Evolutionary conservation across 2,113 vertebrate genomes (phyloP).

Genomic region (Pimephales promelas): DNA sequence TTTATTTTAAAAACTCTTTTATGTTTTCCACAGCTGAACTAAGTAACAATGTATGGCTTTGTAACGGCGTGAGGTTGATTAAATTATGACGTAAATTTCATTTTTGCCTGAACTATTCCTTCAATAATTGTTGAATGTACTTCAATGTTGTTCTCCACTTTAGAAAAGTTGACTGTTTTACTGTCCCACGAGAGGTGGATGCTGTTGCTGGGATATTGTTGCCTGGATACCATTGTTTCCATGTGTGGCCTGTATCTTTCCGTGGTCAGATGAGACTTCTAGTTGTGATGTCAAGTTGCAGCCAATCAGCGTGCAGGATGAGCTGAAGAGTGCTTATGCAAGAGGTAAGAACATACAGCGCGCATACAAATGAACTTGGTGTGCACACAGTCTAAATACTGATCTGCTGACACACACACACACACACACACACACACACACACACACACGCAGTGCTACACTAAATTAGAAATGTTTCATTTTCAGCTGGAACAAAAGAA

Average conservation of each 20-base stretch:
- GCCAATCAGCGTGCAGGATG: constrained; percentile 37
- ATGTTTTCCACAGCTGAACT: not conserved
- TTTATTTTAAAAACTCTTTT: not conserved
- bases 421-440: constrained; percentile 21
- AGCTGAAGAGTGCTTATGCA: constrained; percentile 21
- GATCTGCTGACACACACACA: constrained; percentile 24
- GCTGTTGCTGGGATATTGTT: constrained; percentile 41
- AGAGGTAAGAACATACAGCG: not conserved
- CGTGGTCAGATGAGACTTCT: constrained; percentile 35
- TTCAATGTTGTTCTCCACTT: not conserved
- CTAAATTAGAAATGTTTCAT: constrained; percentile 41
- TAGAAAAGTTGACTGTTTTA: constrained; percentile 13
- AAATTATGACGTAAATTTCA: not conserved
- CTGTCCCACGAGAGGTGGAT: constrained; percentile 2
- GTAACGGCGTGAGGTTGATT: not conserved
- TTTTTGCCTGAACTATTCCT: not conserved
- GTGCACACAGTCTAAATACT: constrained; percentile 43
- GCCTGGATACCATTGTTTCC: constrained; percentile 51
- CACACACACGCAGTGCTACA: constrained; percentile 9
- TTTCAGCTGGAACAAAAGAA: constrained; percentile 21
- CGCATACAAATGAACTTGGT: not conserved
- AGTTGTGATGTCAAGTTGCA: constrained; percentile 24
- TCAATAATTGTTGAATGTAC: not conserved
- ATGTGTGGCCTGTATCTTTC: constrained; percentile 35
- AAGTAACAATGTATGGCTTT: not conserved